Evolutionary conservation across 2,113 vertebrate species (phyloP).

Genomic region (Petromus typicus): DNA sequence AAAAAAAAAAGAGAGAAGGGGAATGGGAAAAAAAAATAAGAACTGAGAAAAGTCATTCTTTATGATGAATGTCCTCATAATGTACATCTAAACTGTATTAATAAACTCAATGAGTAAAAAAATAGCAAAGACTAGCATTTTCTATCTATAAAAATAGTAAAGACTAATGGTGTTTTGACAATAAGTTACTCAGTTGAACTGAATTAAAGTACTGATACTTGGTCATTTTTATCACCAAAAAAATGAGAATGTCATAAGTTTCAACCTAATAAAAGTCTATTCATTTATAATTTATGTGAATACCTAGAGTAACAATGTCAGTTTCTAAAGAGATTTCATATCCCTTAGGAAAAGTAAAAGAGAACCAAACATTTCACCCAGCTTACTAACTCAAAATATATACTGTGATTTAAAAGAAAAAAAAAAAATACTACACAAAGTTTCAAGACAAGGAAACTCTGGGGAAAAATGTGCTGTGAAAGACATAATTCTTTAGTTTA

Average conservation of each 20-base stretch:
- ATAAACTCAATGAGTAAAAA: too few relatives aligned
- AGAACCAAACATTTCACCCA: not conserved
- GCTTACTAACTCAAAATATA: conserved; percentile 15
- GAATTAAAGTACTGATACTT: conserved; percentile 11
- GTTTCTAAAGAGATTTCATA: conserved; percentile 44
- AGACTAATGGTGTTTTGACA: not conserved
- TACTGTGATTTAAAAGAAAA: conserved; percentile 18
- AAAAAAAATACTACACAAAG: not conserved
- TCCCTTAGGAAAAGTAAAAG: not conserved
- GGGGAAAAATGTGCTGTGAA: not conserved
- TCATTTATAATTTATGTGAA: not conserved
- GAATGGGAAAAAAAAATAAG: too few relatives aligned
- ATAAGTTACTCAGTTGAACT: not conserved
- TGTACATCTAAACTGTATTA: too few relatives aligned
- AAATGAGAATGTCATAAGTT: conserved; percentile 18
- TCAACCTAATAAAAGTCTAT: not conserved
- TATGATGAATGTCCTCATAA: too few relatives aligned
- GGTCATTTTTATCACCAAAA: conserved; percentile 49
- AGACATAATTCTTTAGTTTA: conserved; percentile 8
- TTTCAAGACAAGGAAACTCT: not conserved
- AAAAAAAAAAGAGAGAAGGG: too few relatives aligned
- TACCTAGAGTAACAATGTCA: not conserved
- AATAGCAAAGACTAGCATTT: too few relatives aligned
- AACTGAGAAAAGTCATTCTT: too few relatives aligned
- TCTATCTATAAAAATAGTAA: not conserved